Percentiles rank a stretch among this genome's conserved stretches.
phyloP scores from a whole-genome alignment of 2,797 vertebrate species.

The Melanogrammus aeglefinus region DNA sequence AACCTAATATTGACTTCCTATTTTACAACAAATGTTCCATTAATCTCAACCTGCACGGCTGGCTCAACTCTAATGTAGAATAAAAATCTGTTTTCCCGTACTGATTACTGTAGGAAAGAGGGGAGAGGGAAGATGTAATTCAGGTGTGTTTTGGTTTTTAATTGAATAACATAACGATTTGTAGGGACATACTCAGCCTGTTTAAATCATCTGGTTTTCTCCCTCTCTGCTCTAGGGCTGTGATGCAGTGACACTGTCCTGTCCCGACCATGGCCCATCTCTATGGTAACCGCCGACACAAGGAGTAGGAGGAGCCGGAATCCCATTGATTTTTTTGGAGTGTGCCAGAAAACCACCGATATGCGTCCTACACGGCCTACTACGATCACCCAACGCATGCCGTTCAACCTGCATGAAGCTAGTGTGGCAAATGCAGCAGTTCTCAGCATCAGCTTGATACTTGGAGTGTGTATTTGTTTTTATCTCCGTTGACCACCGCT shows the following conservation, averaged over 20 bases:
- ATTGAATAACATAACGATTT: not conserved
- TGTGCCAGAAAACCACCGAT: not conserved
- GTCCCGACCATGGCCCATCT: constrained; percentile 52
- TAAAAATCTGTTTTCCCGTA: not conserved
- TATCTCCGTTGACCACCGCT: not conserved
- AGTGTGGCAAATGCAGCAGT: not conserved
- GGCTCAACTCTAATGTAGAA: not conserved
- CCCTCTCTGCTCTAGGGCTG: constrained; percentile 37
- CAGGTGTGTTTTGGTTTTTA: not conserved
- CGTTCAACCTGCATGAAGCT: not conserved
- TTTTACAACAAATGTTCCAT: not conserved
- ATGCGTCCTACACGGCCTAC: not conserved
- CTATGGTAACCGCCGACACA: constrained; percentile 52
- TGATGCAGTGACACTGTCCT: constrained; percentile 23
- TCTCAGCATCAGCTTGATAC: not conserved
- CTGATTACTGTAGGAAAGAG: not conserved
- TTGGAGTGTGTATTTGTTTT: not conserved
- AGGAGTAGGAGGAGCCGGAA: constrained; percentile 24
- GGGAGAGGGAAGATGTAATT: not conserved
- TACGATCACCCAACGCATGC: not conserved
- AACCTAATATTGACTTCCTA: not conserved
- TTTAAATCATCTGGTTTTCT: not conserved
- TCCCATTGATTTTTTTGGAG: not conserved
- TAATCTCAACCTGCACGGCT: not conserved
- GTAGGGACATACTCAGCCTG: not conserved